phyloP scores from a whole-genome alignment of 2,888 invertebrate species.

The Drosophila greeni region DNA sequence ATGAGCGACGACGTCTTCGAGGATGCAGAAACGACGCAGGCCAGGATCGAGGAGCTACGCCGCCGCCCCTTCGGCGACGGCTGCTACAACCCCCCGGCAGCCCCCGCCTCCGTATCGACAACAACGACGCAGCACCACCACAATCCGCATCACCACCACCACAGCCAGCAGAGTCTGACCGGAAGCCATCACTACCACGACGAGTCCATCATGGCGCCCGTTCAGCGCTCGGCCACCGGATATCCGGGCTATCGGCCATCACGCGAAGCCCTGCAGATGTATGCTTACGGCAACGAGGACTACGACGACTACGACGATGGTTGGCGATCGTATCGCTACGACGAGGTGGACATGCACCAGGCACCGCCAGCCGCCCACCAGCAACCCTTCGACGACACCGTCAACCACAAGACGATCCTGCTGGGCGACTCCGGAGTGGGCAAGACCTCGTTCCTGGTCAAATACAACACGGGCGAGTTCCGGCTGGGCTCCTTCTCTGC shows the following conservation, averaged over 20 bases:
- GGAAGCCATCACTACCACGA: constrained; percentile 67
- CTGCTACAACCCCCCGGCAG: constrained; percentile 68
- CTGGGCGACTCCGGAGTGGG: constrained; percentile 96
- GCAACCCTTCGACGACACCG: constrained; percentile 80
- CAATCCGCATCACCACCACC: constrained; percentile 61
- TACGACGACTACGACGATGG: constrained; percentile 75
- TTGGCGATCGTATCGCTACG: constrained; percentile 78
- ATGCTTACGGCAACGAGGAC: constrained; percentile 76
- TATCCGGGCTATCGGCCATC: constrained; percentile 89
- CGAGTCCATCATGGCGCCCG: constrained; percentile 62
- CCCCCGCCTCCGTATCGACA: constrained; percentile 50
- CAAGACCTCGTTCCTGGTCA: constrained; percentile 93
- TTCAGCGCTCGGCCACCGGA: constrained; percentile 83
- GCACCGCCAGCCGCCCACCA: constrained; percentile 51
- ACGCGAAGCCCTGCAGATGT: constrained; percentile 82
- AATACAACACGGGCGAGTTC: constrained; percentile 95
- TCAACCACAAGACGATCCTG: constrained; percentile 91
- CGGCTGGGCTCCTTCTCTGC: constrained; percentile 94
- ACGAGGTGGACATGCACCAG: constrained; percentile 76
- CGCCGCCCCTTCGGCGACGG: constrained; percentile 73
- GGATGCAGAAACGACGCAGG: constrained; percentile 80
- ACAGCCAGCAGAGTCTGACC: constrained; percentile 64
- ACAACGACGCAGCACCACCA: constrained; percentile 42
- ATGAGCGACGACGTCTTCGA: constrained; percentile 93
- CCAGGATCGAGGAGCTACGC: constrained; percentile 73